Evolutionary conservation across 2,888 invertebrate species (phyloP), one percentile per base, ranked within the genome.

Genomic region (Drosophila leonis): DNA sequence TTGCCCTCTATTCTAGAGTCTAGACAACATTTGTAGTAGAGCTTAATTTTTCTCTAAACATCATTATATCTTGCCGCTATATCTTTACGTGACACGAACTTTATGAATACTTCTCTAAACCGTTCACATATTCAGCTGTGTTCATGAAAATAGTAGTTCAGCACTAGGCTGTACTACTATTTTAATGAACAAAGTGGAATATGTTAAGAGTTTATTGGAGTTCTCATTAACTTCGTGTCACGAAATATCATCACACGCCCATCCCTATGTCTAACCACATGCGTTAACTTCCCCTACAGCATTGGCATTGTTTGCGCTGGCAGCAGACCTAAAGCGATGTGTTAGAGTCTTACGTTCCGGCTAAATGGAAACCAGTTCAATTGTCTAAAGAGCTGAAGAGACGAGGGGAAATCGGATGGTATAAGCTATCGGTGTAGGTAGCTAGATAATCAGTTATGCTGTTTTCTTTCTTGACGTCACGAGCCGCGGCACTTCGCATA

Each of bases 401-500:
- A n/a, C 10, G 24, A n/a, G 52, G 15, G 37, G 15, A 12, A 12
- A 18, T 18, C 1, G 35, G 20, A 6, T 24, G 35, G 0, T 18
- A 18, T 33, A 12, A 49, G 49, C 49, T 15, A 35, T 51, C n/a
- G n/a, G 7, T 12, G 10, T 6, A 13, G 33, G 0, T 15, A 10
- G 13, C 10, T 4, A 20, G 33, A 0, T 15, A 55, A 65, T 66
- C 4, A 41, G 66, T 39, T 39, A 42, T 48, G 42, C 29, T 52
- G 29, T 15, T 15, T 56, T 31, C 33, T 33, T 29, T 27, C 46
- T 61, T 73, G 79, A 79, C 76, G 62, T 79, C 76, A 79, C 13
- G 18, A 18, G 4, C n/a, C 15, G 33, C n/a, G 29, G 39, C 12
- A 52, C 2, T 33, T 61, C 13, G 18, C 9, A 13, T 70, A 80